Percentiles rank a stretch among this genome's conserved stretches.
These are phyloP conservation scores for Drosophila sechellia DNA, from an alignment of 1,140 invertebrate genomes.

Conservation along the genomic window DNA sequence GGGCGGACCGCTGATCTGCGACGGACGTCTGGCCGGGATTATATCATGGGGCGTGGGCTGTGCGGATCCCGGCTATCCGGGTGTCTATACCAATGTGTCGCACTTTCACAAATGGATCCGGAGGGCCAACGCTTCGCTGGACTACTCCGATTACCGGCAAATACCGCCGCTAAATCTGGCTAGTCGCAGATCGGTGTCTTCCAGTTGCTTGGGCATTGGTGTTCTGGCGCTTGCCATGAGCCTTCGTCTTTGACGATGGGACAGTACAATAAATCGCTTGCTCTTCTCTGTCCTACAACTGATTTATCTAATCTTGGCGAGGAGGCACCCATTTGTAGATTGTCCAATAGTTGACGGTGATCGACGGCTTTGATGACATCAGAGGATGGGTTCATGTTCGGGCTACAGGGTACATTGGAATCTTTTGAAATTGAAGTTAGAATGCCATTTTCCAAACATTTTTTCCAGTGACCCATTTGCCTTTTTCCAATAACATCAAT, in stretches of 20 bases:
- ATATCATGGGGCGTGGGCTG: slow-evolving; percentile 90
- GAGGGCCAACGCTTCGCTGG: slow-evolving; percentile 7
- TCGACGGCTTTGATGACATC: slow-evolving; percentile 29
- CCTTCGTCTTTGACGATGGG: slow-evolving; percentile 4
- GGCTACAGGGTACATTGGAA: background rate
- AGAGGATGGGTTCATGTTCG: background rate
- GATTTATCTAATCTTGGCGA: slow-evolving; percentile 34
- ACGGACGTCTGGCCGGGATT: slow-evolving; percentile 87
- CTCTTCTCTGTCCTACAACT: slow-evolving; percentile 16
- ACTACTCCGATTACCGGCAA: slow-evolving; percentile 6
- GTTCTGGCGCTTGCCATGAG: background rate
- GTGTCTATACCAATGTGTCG: slow-evolving; percentile 89
- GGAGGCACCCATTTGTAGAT: slow-evolving; percentile 12
- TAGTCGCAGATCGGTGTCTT: background rate
- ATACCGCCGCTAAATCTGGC: background rate
- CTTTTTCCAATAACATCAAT: background rate
- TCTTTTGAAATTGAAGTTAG: background rate
- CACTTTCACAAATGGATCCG: slow-evolving; percentile 87
- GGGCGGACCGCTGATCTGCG: slow-evolving; percentile 86
- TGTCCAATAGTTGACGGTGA: slow-evolving; percentile 20
- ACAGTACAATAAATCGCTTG: slow-evolving; percentile 25
- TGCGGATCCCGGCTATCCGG: slow-evolving; percentile 87
- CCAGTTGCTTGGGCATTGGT: background rate
- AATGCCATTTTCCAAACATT: background rate
- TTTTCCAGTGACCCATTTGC: no score